Conservation (phyloP, 2,888 invertebrate species). For the Melanotus villosus region DNA sequence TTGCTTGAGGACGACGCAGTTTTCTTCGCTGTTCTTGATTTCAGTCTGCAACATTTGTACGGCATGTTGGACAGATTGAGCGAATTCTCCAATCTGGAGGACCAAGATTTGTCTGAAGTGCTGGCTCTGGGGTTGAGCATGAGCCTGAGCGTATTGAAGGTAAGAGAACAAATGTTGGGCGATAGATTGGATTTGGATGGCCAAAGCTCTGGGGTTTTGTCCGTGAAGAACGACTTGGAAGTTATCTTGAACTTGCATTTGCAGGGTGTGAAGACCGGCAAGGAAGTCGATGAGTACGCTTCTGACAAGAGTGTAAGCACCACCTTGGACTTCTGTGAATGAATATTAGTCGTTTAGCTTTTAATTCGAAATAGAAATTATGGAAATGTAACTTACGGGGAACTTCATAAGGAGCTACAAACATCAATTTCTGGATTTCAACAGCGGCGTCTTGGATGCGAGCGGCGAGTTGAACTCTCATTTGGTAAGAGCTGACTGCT, state of each 20-base stretch:
- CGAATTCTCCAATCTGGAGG: conserved; percentile 32
- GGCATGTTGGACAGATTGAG: conserved; percentile 19
- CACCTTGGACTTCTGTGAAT: not conserved
- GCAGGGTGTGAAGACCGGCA: conserved; percentile 14
- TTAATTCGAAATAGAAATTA: no score
- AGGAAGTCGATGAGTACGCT: conserved; percentile 19
- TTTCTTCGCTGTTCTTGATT: no score
- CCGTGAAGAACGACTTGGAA: conserved; percentile 10
- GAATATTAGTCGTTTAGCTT: no score
- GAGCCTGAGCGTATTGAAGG: no score
- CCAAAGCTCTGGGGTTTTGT: not conserved
- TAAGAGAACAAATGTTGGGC: no score
- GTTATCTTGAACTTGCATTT: conserved; percentile 19
- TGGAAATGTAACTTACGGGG: not conserved
- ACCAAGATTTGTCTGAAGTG: conserved; percentile 18
- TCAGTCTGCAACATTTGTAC: no score
- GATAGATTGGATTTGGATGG: no score
- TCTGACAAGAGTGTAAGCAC: not conserved
- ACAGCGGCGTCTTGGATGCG: conserved; percentile 1
- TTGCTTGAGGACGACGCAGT: conserved; percentile 1
- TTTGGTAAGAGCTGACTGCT: not conserved
- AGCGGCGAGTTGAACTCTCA: not conserved
- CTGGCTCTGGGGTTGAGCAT: not conserved
- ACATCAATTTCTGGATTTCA: conserved; percentile 25
- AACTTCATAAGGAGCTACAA: not conserved